Conservation (phyloP, 2,797 vertebrate genomes). For the Pipistrellus nathusii region DNA sequence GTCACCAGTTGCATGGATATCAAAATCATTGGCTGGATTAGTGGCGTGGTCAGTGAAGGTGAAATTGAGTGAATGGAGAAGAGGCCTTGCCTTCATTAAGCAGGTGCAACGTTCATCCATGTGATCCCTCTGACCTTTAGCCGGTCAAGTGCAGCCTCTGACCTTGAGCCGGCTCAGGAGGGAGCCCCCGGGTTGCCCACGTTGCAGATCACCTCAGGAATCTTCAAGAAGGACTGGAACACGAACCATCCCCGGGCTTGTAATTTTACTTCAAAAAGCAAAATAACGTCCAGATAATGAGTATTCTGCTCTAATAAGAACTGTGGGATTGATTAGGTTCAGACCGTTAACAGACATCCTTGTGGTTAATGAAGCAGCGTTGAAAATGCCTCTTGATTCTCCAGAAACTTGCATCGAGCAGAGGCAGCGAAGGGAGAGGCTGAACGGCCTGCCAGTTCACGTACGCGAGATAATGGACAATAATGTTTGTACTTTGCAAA, state of each 20-base stretch:
- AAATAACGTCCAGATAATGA: slow-evolving; percentile 62
- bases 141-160: slow-evolving; percentile 54
- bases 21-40: neutral
- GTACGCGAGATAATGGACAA: neutral
- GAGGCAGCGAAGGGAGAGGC: slow-evolving; percentile 37
- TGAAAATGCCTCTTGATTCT: slow-evolving; percentile 60
- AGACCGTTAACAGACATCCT: slow-evolving; percentile 61
- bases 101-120: neutral
- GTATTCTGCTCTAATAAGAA: slow-evolving; percentile 61
- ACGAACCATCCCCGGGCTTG: neutral
- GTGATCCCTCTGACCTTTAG: slow-evolving; percentile 5
- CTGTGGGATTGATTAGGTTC: slow-evolving; percentile 66
- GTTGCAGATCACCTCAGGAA: neutral
- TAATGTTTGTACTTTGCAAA: slow-evolving; percentile 60
- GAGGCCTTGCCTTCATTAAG: slow-evolving; percentile 63
- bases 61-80: slow-evolving; percentile 48
- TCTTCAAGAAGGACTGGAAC: slow-evolving; percentile 26
- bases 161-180: slow-evolving; percentile 62
- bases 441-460: neutral
- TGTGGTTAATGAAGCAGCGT: slow-evolving; percentile 53
- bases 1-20: slow-evolving; percentile 41
- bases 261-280: slow-evolving; percentile 64
- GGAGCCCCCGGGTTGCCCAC: neutral
- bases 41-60: slow-evolving; percentile 39
- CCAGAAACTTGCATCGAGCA: slow-evolving; percentile 57